phyloP scores from a whole-genome alignment of 2,888 invertebrate species.

The Nemotelus pantherinus region DNA sequence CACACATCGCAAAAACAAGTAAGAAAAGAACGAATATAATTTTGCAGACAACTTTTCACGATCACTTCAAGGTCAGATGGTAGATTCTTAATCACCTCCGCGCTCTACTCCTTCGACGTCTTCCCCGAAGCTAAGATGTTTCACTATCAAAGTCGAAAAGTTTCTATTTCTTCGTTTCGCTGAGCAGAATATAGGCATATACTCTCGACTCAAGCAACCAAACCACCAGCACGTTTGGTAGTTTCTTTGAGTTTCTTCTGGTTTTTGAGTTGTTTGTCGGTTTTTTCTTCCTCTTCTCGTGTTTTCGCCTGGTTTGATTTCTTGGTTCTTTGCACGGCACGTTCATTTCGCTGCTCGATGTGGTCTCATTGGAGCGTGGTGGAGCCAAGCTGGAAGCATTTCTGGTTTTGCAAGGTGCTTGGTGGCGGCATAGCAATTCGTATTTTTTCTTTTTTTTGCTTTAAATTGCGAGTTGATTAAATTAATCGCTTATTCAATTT shows the following conservation, averaged over 20 bases:
- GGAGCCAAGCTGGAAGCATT: neutral
- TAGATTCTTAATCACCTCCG: slow-evolving; percentile 5
- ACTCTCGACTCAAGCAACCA: neutral
- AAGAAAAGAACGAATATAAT: neutral
- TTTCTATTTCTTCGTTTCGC: slow-evolving; percentile 11
- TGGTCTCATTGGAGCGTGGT: too few species aligned
- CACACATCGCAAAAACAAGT: slow-evolving; percentile 21
- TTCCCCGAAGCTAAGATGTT: neutral
- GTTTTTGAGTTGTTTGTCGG: neutral
- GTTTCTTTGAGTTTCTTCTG: neutral
- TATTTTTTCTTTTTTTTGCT: neutral
- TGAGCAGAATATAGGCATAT: neutral
- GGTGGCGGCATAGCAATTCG: too few species aligned
- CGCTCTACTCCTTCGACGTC: neutral
- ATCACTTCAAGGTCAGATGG: slow-evolving; percentile 50
- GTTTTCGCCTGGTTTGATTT: neutral
- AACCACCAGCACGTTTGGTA: neutral
- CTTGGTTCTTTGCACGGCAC: neutral
- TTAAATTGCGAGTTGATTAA: neutral
- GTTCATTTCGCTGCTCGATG: neutral
- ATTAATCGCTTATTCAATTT: slow-evolving; percentile 5
- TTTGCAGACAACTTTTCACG: slow-evolving; percentile 46
- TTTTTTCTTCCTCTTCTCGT: too few species aligned
- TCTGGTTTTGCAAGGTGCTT: slow-evolving; percentile 12
- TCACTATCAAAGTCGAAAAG: slow-evolving; percentile 16